A percentile compares a stretch with the other conserved stretches of the same genome.
Evolutionary conservation across 2,797 vertebrate genomes (phyloP).

Genomic region (Acanthurus tractus): DNA sequence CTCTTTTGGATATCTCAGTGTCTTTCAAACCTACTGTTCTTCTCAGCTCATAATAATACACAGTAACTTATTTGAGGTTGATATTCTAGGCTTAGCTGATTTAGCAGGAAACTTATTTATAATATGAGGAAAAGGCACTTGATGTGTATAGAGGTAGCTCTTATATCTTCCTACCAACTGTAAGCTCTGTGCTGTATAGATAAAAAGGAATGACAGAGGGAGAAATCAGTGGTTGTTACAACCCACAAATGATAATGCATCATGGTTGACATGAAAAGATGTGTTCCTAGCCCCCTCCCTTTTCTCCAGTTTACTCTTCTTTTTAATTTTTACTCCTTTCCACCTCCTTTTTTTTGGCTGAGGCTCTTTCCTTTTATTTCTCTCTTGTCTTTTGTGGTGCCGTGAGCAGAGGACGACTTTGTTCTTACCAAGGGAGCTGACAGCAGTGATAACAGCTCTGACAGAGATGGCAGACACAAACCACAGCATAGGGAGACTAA

Average conservation of each 20-base stretch:
- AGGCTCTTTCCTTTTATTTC: constrained; percentile 81
- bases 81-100: constrained; percentile 83
- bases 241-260: constrained; percentile 80
- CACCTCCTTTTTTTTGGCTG: constrained; percentile 62
- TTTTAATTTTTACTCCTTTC: constrained; percentile 71
- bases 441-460: constrained; percentile 87
- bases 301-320: constrained; percentile 66
- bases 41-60: constrained; percentile 80
- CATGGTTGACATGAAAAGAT: constrained; percentile 79
- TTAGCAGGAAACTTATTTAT: constrained; percentile 83
- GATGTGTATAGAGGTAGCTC: constrained; percentile 86
- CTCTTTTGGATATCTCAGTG: constrained; percentile 80
- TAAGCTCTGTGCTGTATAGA: constrained; percentile 84
- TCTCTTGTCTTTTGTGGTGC: constrained; percentile 83
- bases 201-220: constrained; percentile 72
- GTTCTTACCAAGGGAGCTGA: constrained; percentile 86
- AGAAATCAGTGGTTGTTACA: constrained; percentile 78
- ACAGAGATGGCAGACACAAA: constrained; percentile 84
- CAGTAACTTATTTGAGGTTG: constrained; percentile 85
- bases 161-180: constrained; percentile 80
- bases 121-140: constrained; percentile 78
- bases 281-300: constrained; percentile 70
- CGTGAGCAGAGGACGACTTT: constrained; percentile 86
- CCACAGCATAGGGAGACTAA: constrained; percentile 81
- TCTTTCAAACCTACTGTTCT: constrained; percentile 81